Conservation (phyloP, 2,797 vertebrate genomes). For the Streptopelia turtur region DNA sequence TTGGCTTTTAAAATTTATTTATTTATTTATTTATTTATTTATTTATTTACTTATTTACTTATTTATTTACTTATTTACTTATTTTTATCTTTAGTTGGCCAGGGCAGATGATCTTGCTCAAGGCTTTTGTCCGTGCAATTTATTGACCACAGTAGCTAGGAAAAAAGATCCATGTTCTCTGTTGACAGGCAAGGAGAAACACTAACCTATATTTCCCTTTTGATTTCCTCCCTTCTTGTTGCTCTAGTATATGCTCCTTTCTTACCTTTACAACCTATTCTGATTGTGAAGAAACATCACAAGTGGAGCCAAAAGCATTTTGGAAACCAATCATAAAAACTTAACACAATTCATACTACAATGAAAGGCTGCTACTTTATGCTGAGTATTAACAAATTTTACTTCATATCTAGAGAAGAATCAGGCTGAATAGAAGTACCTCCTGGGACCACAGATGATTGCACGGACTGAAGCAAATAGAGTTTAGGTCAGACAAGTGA, state of each 20-base stretch:
- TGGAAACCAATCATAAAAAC: neutral
- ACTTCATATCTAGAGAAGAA: neutral
- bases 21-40: neutral
- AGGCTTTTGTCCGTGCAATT: neutral
- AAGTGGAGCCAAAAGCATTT: neutral
- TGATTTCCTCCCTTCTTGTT: neutral
- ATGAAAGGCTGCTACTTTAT: neutral
- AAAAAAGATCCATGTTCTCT: neutral
- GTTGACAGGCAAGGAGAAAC: neutral
- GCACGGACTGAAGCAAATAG: neutral
- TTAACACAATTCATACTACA: neutral
- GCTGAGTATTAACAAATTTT: neutral
- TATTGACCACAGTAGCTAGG: neutral
- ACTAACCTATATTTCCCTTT: neutral
- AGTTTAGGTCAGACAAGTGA: neutral
- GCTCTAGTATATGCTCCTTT: neutral
- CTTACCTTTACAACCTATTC: neutral
- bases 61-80: neutral
- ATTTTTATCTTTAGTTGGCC: neutral
- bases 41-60: neutral
- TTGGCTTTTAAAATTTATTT: neutral
- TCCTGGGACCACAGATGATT: neutral
- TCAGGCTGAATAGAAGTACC: neutral
- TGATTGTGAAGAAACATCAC: neutral
- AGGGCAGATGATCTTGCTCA: neutral